Evolutionary conservation across 2,113 vertebrate species (phyloP), one percentile per base, ranked within the genome.

Genomic region (Odobenus rosmarus): DNA sequence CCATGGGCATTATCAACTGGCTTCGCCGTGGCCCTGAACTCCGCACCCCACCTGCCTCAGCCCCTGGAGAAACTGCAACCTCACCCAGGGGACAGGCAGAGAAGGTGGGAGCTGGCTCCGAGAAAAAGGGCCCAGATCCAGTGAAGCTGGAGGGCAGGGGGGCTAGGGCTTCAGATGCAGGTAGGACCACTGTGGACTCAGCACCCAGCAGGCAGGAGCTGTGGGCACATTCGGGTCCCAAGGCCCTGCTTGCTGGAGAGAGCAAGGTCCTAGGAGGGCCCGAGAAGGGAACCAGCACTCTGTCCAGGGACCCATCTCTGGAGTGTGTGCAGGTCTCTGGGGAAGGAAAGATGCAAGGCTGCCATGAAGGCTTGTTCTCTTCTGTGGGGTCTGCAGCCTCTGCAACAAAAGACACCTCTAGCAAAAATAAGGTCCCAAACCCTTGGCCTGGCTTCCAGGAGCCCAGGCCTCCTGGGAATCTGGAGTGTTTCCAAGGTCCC

Each of bases 1-100:
- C 99, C 85, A 99, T 99, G 99, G 99, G 99, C 10, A 99, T 99
- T 64, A 98, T 99, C 96, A 99, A 99, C 95, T 99, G 99, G 99
- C 98, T 99, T 55, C 98, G 99, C 36, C 99, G 98, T 76, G 96
- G 98, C 51, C 93, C 98, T 0, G 98, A 96, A 23, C 62, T 98
- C 0, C 26, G 97, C 4, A 96, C 98, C 3, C 97, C 97, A 67
- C 39, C 96, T 74, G 72, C 90, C 93, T 62, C 98, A 3, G 4
- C 31, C 4, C 80, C 95, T 1, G 49, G 11, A 42, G 92, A 96
- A 33, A 76, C 76, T 0, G 4, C 28, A 42, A 11, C 24, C 13
- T 74, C 62, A 19, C 13, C n/a, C 5, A 53, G 31, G 7, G 51
- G 59, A 3, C 26, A 6, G 3, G 55, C 1, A 19, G 88, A 74